phyloP scores from a whole-genome alignment of 2,113 vertebrate species.

The Cyprinodon tularosa region DNA sequence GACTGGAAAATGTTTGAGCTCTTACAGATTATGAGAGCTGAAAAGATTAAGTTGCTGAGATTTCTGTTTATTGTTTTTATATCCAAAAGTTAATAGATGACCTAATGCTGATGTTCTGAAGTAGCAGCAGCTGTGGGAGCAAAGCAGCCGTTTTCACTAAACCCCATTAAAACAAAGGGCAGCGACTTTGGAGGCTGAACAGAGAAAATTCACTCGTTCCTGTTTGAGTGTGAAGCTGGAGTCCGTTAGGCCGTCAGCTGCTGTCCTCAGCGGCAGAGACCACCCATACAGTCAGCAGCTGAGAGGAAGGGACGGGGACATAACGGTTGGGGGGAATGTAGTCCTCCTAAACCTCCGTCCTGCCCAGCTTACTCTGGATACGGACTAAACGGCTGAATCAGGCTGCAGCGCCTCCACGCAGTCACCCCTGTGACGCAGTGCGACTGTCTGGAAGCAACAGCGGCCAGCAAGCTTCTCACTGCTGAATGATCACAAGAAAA shows the following conservation, averaged over 20 bases:
- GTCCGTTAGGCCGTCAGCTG: conserved; percentile 19
- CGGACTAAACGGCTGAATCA: conserved; percentile 50
- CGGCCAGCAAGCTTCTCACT: conserved; percentile 8
- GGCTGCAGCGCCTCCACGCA: conserved; percentile 20
- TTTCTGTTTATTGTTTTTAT: neutral
- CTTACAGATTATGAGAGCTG: neutral
- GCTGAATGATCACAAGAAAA: conserved; percentile 26
- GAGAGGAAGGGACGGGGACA: conserved; percentile 52
- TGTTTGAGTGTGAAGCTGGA: conserved; percentile 18
- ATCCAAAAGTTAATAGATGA: neutral
- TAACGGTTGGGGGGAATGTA: conserved; percentile 58
- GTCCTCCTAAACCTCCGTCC: conserved; percentile 39
- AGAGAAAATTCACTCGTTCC: neutral
- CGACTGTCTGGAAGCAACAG: conserved; percentile 38
- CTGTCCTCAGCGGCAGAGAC: conserved; percentile 45
- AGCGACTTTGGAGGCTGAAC: conserved; percentile 8
- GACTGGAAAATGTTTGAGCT: neutral
- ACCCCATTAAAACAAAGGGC: neutral
- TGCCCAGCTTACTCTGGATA: conserved; percentile 16
- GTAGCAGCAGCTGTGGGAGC: conserved; percentile 18
- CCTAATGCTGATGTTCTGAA: neutral
- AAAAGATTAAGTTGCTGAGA: neutral
- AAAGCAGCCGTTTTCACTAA: neutral
- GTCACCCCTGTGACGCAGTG: conserved; percentile 26
- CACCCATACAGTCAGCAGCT: conserved; percentile 54